Evolutionary conservation across 2,888 invertebrate genomes (phyloP).

Genomic region (Ophioninae sp.): DNA sequence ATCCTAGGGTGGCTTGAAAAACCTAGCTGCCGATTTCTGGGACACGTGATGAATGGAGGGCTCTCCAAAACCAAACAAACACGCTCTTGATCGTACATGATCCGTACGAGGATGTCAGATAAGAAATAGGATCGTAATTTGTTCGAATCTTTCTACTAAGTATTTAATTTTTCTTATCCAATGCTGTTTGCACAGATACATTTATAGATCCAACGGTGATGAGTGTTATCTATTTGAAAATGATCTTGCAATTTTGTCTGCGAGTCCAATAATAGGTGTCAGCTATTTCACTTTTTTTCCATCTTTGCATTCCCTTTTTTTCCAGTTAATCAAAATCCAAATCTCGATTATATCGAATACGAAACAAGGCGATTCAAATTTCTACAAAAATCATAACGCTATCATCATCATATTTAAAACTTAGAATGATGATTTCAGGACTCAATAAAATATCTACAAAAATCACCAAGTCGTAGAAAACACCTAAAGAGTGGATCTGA

Average conservation of each 20-base stretch:
- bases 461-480: conserved; percentile 67
- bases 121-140: not conserved
- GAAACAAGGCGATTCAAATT: not conserved
- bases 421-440: too few relatives aligned
- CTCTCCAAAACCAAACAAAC: too few relatives aligned
- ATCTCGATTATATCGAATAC: not conserved
- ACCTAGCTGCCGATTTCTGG: not conserved
- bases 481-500: conserved; percentile 47
- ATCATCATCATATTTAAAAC: too few relatives aligned
- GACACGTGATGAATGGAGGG: conserved; percentile 72
- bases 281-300: conserved; percentile 7
- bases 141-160: not conserved
- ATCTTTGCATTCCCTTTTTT: not conserved
- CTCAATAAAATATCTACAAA: too few relatives aligned
- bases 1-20: not conserved
- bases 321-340: too few relatives aligned
- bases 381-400: too few relatives aligned
- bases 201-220: not conserved
- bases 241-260: not conserved
- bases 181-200: not conserved
- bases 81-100: not conserved
- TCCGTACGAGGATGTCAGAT: not conserved
- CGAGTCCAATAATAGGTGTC: not conserved
- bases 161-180: not conserved
- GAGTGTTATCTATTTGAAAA: not conserved